These are phyloP conservation scores for Perizoma flavofasciatum DNA, from an alignment of 2,888 invertebrate species.

Conservation along the genomic window DNA sequence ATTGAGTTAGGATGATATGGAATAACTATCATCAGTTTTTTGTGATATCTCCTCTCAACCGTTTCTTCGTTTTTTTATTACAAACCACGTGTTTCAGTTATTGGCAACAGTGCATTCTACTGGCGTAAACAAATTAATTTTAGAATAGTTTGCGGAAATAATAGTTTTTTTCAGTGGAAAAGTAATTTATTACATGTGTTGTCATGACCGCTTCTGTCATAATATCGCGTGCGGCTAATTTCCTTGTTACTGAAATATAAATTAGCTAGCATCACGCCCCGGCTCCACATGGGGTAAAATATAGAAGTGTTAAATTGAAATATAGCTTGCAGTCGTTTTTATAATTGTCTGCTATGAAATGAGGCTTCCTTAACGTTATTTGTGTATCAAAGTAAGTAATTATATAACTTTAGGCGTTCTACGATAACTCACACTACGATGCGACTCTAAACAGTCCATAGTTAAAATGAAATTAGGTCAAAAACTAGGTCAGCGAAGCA, in stretches of 20 bases:
- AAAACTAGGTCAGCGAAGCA: too few relatives aligned
- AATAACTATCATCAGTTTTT: constrained; percentile 25
- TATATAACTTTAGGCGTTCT: too few relatives aligned
- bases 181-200: constrained; percentile 22
- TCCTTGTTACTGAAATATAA: constrained; percentile 35
- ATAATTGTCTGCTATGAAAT: neutral
- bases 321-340: neutral
- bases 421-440: too few relatives aligned
- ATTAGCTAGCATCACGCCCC: constrained; percentile 18
- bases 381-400: too few relatives aligned
- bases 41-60: constrained; percentile 1
- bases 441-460: too few relatives aligned
- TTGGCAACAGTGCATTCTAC: neutral
- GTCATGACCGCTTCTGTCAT: constrained; percentile 28
- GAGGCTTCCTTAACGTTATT: too few relatives aligned
- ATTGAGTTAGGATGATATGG: constrained; percentile 21
- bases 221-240: constrained; percentile 28
- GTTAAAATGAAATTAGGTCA: too few relatives aligned
- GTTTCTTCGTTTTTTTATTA: neutral
- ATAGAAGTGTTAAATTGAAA: constrained; percentile 12
- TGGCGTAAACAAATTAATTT: neutral
- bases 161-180: constrained; percentile 23
- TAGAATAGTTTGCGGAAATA: constrained; percentile 28
- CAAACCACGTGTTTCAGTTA: neutral
- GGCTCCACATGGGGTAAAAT: constrained; percentile 4